These are phyloP conservation scores for Drosophila mayri DNA, from an alignment of 1,140 invertebrate species.

Conservation along the genomic window DNA sequence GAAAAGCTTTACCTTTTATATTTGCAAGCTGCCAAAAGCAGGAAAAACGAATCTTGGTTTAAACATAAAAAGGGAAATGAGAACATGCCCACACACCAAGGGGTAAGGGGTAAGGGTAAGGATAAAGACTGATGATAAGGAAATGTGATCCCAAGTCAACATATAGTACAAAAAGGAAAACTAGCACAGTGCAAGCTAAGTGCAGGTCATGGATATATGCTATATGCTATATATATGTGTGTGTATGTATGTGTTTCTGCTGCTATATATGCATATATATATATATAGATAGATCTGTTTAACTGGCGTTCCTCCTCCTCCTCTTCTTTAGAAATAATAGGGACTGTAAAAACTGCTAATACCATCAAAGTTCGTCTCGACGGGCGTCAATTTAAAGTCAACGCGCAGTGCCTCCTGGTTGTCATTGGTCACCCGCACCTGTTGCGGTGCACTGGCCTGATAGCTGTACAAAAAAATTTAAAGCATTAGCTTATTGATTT, in stretches of 20 bases:
- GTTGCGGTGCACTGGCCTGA: conserved; percentile 65
- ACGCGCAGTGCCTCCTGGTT: conserved; percentile 73
- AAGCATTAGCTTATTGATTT: too few species aligned
- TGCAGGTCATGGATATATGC: conserved; percentile 35
- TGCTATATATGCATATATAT: conserved; percentile 24
- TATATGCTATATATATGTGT: conserved; percentile 11
- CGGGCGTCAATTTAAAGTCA: conserved; percentile 80
- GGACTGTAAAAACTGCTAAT: conserved; percentile 84
- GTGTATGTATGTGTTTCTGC: conserved; percentile 11
- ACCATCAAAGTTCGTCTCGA: conserved; percentile 81
- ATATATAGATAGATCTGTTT: conserved; percentile 12
- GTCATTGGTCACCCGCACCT: conserved; percentile 76
- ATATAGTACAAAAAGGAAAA: conserved; percentile 23
- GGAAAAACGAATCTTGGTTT: not conserved
- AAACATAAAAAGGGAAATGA: conserved; percentile 7
- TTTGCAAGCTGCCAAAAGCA: not conserved
- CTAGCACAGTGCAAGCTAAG: conserved; percentile 30
- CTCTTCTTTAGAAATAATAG: conserved; percentile 72
- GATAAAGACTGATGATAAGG: not conserved
- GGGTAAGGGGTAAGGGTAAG: too few species aligned
- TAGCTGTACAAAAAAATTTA: conserved; percentile 49
- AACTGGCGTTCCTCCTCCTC: conserved; percentile 4
- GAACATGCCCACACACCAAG: conserved; percentile 16
- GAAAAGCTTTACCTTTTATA: conserved; percentile 7
- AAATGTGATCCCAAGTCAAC: conserved; percentile 7